Evolutionary conservation across 2,888 invertebrate species (phyloP).

Genomic region (Limnephilus rhombicus): DNA sequence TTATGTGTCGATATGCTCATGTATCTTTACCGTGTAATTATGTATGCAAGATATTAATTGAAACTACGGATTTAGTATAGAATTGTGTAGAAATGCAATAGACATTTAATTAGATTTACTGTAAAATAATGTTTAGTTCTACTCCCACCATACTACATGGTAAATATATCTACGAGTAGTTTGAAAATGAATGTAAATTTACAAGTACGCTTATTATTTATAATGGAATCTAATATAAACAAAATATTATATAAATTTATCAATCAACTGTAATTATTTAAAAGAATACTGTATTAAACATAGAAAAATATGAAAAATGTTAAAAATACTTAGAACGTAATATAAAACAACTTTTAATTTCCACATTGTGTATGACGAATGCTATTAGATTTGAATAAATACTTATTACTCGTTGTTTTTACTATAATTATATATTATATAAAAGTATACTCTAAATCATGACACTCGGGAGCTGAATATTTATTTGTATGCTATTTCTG

Average conservation of each 20-base stretch:
- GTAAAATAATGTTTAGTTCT: not conserved
- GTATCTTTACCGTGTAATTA: not conserved
- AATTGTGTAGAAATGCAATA: not conserved
- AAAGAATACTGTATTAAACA: not conserved
- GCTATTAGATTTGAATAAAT: slow-evolving; percentile 27
- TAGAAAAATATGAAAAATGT: not conserved
- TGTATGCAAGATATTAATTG: not conserved
- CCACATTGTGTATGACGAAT: slow-evolving; percentile 4
- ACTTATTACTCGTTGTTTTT: not conserved
- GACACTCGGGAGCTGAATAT: slow-evolving; percentile 41
- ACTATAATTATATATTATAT: not conserved
- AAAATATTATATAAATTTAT: not conserved
- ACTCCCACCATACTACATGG: not conserved
- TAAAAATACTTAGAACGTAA: not conserved
- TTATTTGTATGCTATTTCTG: slow-evolving; percentile 49
- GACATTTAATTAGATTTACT: not conserved
- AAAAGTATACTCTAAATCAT: not conserved
- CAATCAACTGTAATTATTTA: not conserved
- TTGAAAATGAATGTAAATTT: slow-evolving; percentile 32
- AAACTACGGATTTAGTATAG: not conserved
- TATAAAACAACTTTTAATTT: not conserved
- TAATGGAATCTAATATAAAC: slow-evolving; percentile 6
- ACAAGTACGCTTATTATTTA: slow-evolving; percentile 43
- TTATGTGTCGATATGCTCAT: not conserved
- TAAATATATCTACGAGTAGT: slow-evolving; percentile 4